A percentile compares a stretch with the other conserved stretches of the same genome.
Evolutionary conservation across 2,113 vertebrate genomes (phyloP).

Genomic region (Caretta caretta): DNA sequence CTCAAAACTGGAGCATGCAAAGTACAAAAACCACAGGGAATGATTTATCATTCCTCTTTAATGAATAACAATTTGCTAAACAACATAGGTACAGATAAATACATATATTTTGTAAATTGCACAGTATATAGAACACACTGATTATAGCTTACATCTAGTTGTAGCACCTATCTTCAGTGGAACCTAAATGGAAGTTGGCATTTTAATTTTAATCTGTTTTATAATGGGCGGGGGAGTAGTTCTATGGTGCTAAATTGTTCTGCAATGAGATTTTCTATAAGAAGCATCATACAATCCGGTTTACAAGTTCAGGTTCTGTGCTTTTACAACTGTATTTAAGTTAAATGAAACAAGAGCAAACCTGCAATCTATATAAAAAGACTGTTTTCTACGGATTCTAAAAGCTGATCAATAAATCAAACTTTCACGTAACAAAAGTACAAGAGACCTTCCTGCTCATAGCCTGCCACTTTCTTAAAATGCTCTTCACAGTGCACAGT

Average conservation of each 20-base stretch:
- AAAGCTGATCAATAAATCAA: conserved; percentile 4
- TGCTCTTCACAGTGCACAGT: background rate
- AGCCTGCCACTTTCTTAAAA: background rate
- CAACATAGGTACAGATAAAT: background rate
- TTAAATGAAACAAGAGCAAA: conserved; percentile 52
- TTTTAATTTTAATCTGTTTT: conserved; percentile 47
- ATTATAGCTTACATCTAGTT: background rate
- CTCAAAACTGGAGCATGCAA: background rate
- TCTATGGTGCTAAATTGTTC: background rate
- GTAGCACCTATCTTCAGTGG: background rate
- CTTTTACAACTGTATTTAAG: conserved; percentile 35
- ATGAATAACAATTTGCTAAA: background rate
- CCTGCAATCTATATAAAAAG: conserved; percentile 2
- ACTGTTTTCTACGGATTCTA: background rate
- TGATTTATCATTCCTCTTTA: background rate
- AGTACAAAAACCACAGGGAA: conserved; percentile 13
- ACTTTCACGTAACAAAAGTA: background rate
- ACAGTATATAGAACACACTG: background rate
- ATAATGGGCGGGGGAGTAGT: background rate
- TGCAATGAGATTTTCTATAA: conserved; percentile 12
- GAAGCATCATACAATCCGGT: background rate
- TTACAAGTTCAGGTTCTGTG: conserved; percentile 7
- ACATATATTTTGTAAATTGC: background rate
- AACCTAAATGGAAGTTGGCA: background rate
- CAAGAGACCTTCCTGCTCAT: background rate